Base-by-base conservation (phyloP, 1,140 invertebrate genomes). In the Drosophila pseudoobscura region DNA sequence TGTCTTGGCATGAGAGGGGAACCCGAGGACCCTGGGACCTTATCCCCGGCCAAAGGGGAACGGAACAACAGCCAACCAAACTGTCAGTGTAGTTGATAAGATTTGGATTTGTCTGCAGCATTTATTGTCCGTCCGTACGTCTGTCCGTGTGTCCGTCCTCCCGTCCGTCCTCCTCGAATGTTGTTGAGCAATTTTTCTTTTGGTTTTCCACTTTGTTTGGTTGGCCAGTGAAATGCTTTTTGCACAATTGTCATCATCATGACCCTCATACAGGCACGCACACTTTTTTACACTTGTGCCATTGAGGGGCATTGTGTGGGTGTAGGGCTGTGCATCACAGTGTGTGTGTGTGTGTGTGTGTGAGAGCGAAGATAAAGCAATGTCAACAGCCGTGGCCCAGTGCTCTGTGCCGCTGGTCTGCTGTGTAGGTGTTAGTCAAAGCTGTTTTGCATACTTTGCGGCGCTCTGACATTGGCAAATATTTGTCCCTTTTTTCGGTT, bases 371-470 rank as follows among this genome's bases (percentile, higher is more conserved):
- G 35, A 52, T 31, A 55, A 35, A 39, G 43, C 26, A 70, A 60
- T 75, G 72, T 75, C 61, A 75, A 75, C 73, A 75, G 54, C 26
- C 26, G 29, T 57, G 54, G 69, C 53, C 26, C 44, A 9, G 6
- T 49, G 31, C 20, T 45, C 8, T 24, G 35, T 59, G 35, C 49
- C 35, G 54, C 43, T 75, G 24, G 24, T 26, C 24, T 5, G 24
- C 5, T 26, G 57, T 74, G 73, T 80, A 87, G 82, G 82, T 82
- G 82, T 85, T 87, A 65, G 78, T 71, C 60, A 72, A 78, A 88
- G 75, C 75, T 83, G 78, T 79, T 88, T 88, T 88, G 83, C 83
- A 88, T 88, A 88, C 83, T 88, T 88, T 88, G 75, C 57, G 78
- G 82, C 75, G 44, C 62, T 75, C 47, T 68, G 74, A 75, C 82